These are phyloP conservation scores for Heliconius hortense DNA, from an alignment of 2,888 invertebrate genomes.

Conservation along the genomic window DNA sequence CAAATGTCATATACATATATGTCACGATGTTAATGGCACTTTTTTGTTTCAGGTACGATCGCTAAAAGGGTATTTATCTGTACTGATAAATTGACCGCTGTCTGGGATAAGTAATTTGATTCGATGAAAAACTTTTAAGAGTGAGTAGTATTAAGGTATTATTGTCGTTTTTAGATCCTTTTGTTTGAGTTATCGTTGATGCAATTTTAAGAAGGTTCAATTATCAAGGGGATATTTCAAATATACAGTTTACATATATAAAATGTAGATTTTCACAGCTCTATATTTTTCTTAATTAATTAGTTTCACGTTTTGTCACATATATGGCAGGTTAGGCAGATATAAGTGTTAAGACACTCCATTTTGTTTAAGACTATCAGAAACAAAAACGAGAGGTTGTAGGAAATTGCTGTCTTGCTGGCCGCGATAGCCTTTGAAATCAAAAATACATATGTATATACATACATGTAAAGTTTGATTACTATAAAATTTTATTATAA, in stretches of 20 bases:
- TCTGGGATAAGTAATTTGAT: neutral
- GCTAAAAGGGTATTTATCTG: constrained; percentile 14
- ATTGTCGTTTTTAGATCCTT: neutral
- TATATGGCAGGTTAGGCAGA: too few relatives aligned
- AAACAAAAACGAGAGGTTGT: too few relatives aligned
- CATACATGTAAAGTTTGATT: too few relatives aligned
- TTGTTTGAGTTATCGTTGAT: neutral
- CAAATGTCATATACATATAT: constrained; percentile 59
- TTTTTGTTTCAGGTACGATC: constrained; percentile 63
- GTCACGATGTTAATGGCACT: constrained; percentile 54
- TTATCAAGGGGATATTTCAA: neutral
- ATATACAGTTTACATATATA: neutral
- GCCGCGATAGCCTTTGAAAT: neutral
- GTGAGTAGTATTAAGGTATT: neutral
- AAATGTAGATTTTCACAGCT: too few relatives aligned
- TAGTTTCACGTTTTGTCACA: too few relatives aligned
- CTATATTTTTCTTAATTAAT: too few relatives aligned
- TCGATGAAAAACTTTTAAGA: constrained; percentile 9
- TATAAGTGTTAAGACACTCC: too few relatives aligned
- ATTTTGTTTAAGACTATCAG: too few relatives aligned
- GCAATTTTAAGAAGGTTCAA: neutral
- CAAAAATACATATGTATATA: neutral
- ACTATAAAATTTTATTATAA: too few relatives aligned
- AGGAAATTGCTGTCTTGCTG: neutral
- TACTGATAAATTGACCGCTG: neutral